Evolutionary conservation across 1,140 invertebrate genomes (phyloP), one percentile per base, ranked within the genome.

Genomic region (Batillaria attramentaria): DNA sequence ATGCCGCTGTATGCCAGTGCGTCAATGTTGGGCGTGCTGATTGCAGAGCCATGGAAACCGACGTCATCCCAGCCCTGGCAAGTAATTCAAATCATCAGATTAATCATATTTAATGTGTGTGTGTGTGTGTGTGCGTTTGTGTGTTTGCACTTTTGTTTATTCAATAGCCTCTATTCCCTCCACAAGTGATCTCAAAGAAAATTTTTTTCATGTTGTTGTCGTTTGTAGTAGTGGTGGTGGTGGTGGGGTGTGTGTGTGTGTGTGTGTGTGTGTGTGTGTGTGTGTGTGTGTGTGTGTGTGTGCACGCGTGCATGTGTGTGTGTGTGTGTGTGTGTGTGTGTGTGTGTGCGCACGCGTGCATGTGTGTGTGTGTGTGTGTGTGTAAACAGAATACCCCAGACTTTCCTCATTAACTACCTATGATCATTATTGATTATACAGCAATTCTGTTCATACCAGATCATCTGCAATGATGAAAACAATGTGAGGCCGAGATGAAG

Each of bases 41-140:
- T 88, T 80, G 95, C 92, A 0, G 94, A 95, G 2, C 96, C 96
- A 89, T 97, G 96, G 88, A 97, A 97, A 65, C 96, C 95, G 8
- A 97, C 95, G 91, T 98, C 96, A 91, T 97, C 96, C 93, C 95
- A 97, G 20, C 96, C 96, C 95, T 97, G 80, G 0, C 80, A 76
- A 76, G 72, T 18, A 74, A 60, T n/a, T 42, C 31, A 74, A 62
- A 62, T 28, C 57, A 16, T 62, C 13, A 16, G 28, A 28, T 62
- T 8, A 10, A n/a, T 62, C 5, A 6, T 62, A 28, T 6, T 13
- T 18, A n/a, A n/a, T 28, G 28, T 62, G 57, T 62, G 13, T n/a
- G 31, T 62, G 28, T 62, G 57, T 62, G n/a, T 66, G n/a, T 35
- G 62, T 66, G 62, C 39, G 62, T 66, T 4, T 66, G 62, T 66